A percentile compares a stretch with the other conserved stretches of the same genome.
Evolutionary conservation across 2,888 invertebrate species (phyloP).

Genomic region (Agriopis aurantiaria): DNA sequence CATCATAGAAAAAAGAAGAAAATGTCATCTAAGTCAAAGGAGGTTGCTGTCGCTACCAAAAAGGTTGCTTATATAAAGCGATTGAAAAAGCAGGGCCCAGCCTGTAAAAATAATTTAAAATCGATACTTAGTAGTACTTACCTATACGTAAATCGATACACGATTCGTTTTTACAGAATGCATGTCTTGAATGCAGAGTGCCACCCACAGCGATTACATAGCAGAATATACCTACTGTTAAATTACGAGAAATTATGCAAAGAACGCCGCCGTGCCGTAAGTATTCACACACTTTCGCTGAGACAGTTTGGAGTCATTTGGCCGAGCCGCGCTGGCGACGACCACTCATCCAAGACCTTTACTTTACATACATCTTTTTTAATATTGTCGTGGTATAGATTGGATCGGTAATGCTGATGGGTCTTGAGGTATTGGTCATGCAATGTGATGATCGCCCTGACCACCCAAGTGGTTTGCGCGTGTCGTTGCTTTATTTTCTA

Average conservation of each 20-base stretch:
- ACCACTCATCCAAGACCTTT: conserved; percentile 60
- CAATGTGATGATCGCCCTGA: conserved; percentile 62
- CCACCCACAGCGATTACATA: conserved; percentile 74
- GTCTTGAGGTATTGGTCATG: conserved; percentile 63
- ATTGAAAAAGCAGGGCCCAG: too few species aligned
- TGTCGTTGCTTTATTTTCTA: conserved; percentile 71
- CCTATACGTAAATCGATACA: conserved; percentile 19
- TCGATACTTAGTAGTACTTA: neutral
- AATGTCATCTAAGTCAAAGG: too few species aligned
- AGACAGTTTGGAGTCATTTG: conserved; percentile 77
- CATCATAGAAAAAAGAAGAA: too few species aligned
- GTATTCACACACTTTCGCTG: conserved; percentile 83
- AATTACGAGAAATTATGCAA: conserved; percentile 79
- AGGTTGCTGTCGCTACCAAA: too few species aligned
- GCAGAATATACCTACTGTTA: conserved; percentile 64
- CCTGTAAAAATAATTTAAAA: neutral
- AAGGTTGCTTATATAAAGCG: too few species aligned
- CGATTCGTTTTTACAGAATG: conserved; percentile 34
- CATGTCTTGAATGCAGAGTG: conserved; percentile 60
- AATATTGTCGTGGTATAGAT: conserved; percentile 10
- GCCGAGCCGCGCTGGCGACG: conserved; percentile 51
- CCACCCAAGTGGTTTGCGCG: conserved; percentile 75
- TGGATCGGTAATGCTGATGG: conserved; percentile 26
- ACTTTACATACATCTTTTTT: conserved; percentile 37
- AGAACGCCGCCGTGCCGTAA: conserved; percentile 56